These are phyloP conservation scores for Gobius niger DNA, from an alignment of 2,113 vertebrate species.

Conservation along the genomic window DNA sequence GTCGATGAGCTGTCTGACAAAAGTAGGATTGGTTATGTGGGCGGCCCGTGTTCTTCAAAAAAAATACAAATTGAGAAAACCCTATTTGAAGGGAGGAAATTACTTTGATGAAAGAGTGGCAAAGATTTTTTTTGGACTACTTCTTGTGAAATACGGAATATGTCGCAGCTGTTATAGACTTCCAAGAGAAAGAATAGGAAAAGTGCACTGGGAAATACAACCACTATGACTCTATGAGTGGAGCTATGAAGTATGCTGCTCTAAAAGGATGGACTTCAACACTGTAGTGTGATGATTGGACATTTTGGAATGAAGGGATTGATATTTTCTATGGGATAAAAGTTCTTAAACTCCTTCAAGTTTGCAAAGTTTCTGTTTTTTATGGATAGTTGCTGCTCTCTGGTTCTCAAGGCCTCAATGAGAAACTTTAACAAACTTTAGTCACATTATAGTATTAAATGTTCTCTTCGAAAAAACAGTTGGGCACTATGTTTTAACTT, in stretches of 20 bases:
- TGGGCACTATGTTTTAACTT: too few species aligned
- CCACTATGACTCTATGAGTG: neutral
- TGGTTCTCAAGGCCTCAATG: too few species aligned
- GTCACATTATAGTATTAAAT: too few species aligned
- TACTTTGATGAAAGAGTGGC: neutral
- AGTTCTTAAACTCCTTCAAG: neutral
- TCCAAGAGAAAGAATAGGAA: neutral
- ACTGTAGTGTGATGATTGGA: neutral
- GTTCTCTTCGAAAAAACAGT: too few species aligned
- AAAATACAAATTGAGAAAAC: conserved; percentile 1
- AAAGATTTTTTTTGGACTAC: conserved; percentile 1
- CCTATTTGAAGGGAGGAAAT: conserved; percentile 8
- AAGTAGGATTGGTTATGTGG: conserved; percentile 13
- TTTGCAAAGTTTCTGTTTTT: neutral
- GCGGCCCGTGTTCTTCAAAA: conserved; percentile 10
- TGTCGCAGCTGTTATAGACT: neutral
- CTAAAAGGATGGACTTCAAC: neutral
- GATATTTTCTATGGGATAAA: neutral
- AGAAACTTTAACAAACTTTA: too few species aligned
- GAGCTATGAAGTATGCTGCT: neutral
- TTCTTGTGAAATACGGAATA: neutral
- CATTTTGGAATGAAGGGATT: neutral
- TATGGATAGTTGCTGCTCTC: too few species aligned
- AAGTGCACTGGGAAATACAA: neutral
- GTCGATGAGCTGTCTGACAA: conserved; percentile 33